These are phyloP conservation scores for Eueides isabella DNA, from an alignment of 1,140 invertebrate species.

Conservation along the genomic window DNA sequence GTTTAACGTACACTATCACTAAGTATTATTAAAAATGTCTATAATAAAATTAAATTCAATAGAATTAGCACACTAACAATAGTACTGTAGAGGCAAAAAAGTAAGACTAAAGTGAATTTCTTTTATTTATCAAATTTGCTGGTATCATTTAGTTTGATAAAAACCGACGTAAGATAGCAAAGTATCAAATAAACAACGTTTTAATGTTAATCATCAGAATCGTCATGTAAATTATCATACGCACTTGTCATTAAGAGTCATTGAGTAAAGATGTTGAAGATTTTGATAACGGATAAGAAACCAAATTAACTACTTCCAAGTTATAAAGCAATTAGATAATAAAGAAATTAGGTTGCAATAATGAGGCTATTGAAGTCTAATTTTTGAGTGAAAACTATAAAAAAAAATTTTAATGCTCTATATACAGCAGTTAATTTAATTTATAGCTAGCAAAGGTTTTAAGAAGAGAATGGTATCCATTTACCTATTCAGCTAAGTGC, in stretches of 20 bases:
- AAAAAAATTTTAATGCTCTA: no score
- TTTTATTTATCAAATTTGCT: slow-evolving; percentile 56
- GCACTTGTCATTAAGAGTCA: slow-evolving; percentile 5
- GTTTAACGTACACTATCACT: slow-evolving; percentile 29
- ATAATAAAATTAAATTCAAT: slow-evolving; percentile 47
- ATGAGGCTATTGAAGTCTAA: neutral
- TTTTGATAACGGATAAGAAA: neutral
- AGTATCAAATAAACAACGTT: slow-evolving; percentile 28
- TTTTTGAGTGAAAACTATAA: neutral
- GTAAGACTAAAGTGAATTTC: slow-evolving; percentile 46
- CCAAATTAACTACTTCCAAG: neutral
- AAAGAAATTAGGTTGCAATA: neutral
- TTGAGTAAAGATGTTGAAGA: slow-evolving; percentile 8
- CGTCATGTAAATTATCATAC: neutral
- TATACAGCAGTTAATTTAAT: no score
- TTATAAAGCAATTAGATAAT: neutral
- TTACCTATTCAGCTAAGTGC: no score
- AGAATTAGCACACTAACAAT: slow-evolving; percentile 21
- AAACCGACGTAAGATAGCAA: slow-evolving; percentile 38
- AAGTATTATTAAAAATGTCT: slow-evolving; percentile 36
- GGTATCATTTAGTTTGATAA: slow-evolving; percentile 52
- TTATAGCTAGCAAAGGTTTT: no score
- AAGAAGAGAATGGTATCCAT: no score
- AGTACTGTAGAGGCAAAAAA: slow-evolving; percentile 17
- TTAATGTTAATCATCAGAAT: neutral